These are phyloP conservation scores for Aricia artaxerxes DNA, from an alignment of 2,888 invertebrate species.

Conservation along the genomic window DNA sequence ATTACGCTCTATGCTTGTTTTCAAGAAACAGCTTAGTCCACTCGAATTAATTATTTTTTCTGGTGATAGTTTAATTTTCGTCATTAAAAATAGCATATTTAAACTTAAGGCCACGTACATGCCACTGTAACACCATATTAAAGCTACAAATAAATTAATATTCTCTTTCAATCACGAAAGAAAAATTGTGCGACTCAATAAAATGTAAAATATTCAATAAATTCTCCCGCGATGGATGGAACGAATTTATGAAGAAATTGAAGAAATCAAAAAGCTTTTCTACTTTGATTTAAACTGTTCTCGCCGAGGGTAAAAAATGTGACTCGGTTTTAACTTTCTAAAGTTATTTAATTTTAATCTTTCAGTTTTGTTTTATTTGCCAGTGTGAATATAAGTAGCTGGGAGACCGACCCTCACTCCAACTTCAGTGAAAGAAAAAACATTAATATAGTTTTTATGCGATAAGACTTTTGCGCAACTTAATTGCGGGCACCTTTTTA, in stretches of 20 bases:
- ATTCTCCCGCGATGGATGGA: not conserved
- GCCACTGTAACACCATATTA: not conserved
- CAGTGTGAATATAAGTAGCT: not conserved
- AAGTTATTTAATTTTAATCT: not conserved
- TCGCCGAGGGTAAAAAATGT: not conserved
- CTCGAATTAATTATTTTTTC: no score
- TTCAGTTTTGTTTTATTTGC: not conserved
- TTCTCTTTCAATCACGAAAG: not conserved
- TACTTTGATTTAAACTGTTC: not conserved
- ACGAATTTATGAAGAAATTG: conserved; percentile 2
- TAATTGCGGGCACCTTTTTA: no score
- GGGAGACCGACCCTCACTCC: no score
- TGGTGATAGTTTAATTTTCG: no score
- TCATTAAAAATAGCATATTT: no score
- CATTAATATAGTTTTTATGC: no score
- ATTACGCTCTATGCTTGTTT: no score
- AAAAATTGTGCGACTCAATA: not conserved
- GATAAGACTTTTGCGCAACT: no score
- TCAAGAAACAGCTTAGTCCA: no score
- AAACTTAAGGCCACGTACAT: not conserved
- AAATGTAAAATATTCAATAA: conserved; percentile 5
- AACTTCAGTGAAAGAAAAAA: no score
- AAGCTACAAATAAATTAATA: not conserved
- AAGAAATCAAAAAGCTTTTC: conserved; percentile 6
- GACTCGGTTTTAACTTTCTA: not conserved